phyloP scores from a whole-genome alignment of 2,113 vertebrate genomes.

The Coptodon rendalli region DNA sequence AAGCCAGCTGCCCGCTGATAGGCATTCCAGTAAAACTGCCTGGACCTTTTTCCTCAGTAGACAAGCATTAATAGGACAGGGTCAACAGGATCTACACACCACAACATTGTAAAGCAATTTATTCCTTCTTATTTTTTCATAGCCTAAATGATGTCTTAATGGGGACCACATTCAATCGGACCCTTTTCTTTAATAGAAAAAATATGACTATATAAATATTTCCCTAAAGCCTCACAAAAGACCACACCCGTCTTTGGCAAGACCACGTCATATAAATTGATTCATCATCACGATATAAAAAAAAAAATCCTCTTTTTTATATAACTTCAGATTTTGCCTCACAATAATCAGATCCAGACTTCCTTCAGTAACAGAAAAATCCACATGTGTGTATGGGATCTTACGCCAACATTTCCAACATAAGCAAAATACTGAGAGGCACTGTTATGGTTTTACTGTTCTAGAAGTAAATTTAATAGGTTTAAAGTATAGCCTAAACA shows the following conservation, averaged over 20 bases:
- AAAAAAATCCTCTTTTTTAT: background rate
- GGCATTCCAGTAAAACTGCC: conserved; percentile 41
- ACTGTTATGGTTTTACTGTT: background rate
- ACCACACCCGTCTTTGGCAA: background rate
- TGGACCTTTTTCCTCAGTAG: conserved; percentile 1
- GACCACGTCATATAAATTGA: background rate
- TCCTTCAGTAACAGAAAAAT: background rate
- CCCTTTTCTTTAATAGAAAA: background rate
- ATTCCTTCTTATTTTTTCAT: background rate
- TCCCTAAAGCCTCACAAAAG: background rate
- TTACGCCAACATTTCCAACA: background rate
- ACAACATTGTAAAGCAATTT: background rate
- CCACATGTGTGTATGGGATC: background rate
- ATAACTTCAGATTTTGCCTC: background rate
- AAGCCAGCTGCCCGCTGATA: conserved; percentile 30
- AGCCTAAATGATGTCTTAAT: background rate
- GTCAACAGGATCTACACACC: background rate
- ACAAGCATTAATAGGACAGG: conserved; percentile 2
- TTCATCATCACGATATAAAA: background rate
- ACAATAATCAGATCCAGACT: background rate
- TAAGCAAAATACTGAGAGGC: background rate
- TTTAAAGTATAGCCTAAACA: background rate
- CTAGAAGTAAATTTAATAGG: background rate
- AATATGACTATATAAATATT: background rate
- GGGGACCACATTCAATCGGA: background rate